These are phyloP conservation scores for Chloromyia formosa DNA, from an alignment of 2,888 invertebrate genomes.

Conservation along the genomic window DNA sequence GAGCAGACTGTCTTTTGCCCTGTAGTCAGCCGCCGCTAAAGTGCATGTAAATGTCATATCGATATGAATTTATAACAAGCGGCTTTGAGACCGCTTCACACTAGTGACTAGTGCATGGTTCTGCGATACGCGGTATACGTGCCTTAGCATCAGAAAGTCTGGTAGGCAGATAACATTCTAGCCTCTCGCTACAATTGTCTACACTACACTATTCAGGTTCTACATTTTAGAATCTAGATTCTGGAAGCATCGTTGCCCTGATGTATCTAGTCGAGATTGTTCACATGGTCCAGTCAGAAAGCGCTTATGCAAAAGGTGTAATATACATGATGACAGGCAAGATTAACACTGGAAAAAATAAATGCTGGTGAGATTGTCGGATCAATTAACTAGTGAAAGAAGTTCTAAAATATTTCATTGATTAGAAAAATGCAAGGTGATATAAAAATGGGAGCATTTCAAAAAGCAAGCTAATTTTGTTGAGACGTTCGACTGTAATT, in stretches of 20 bases:
- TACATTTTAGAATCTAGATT: constrained; percentile 15
- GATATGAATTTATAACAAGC: constrained; percentile 54
- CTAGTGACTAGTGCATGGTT: neutral
- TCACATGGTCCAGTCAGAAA: neutral
- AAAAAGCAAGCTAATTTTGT: too few species aligned
- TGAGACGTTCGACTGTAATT: too few species aligned
- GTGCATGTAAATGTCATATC: constrained; percentile 55
- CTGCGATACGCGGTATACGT: neutral
- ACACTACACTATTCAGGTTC: neutral
- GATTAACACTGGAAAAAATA: neutral
- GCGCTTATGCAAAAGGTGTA: neutral
- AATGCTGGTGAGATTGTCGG: neutral
- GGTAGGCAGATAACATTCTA: constrained; percentile 2
- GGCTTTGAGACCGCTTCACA: constrained; percentile 48
- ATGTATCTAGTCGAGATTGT: constrained; percentile 11
- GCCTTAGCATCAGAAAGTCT: too few species aligned
- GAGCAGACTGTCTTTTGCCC: constrained; percentile 46
- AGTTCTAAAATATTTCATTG: too few species aligned
- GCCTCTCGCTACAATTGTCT: constrained; percentile 10
- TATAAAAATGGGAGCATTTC: too few species aligned
- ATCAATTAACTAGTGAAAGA: too few species aligned
- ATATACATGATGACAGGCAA: constrained; percentile 12
- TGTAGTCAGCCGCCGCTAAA: constrained; percentile 54
- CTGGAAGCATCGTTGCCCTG: neutral
- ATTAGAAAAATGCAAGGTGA: too few species aligned